phyloP scores from a whole-genome alignment of 2,113 vertebrate genomes.

The Myotis brandtii region DNA sequence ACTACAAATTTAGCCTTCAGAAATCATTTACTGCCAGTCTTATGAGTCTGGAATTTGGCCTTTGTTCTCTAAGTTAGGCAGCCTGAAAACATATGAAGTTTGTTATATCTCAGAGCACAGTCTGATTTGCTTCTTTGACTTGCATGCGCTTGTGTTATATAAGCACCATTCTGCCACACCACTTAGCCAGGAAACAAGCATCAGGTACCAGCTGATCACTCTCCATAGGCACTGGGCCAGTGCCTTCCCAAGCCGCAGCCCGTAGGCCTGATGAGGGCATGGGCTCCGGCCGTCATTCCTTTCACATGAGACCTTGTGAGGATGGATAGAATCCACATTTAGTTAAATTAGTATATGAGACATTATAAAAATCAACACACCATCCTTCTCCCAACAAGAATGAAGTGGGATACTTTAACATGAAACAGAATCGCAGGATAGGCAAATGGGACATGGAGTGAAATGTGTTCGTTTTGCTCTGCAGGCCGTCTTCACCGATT shows the following conservation, averaged over 20 bases:
- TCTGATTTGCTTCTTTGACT: background rate
- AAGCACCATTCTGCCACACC: background rate
- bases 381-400: background rate
- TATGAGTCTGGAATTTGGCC: background rate
- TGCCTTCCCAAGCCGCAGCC: background rate
- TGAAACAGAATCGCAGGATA: background rate
- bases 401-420: background rate
- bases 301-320: background rate
- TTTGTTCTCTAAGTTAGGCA: background rate
- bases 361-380: background rate
- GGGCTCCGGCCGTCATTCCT: background rate
- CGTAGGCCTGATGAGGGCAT: background rate
- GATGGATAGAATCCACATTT: background rate
- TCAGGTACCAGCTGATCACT: background rate
- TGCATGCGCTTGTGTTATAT: background rate
- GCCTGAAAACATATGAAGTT: background rate
- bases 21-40: conserved; percentile 11
- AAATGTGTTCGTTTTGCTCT: background rate
- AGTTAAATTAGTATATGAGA: background rate
- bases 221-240: background rate
- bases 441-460: background rate
- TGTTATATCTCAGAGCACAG: background rate
- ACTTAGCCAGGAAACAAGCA: background rate
- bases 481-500: conserved; percentile 97
- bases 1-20: background rate